These are phyloP conservation scores for Drosophila kambysellisi DNA, from an alignment of 2,888 invertebrate species.

Conservation along the genomic window DNA sequence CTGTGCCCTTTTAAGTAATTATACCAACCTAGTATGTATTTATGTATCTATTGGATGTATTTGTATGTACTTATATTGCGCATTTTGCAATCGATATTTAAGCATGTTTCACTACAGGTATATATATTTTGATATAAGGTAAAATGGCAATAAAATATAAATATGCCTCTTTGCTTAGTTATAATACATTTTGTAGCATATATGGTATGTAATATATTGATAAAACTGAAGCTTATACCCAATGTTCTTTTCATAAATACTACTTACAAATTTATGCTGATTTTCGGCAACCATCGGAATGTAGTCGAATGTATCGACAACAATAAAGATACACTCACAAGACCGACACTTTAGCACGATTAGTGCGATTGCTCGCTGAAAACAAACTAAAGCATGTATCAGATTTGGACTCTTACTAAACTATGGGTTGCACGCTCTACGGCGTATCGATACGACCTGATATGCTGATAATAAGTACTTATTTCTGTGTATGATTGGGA, in stretches of 20 bases:
- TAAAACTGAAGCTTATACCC: conserved; percentile 20
- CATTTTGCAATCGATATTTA: conserved; percentile 53
- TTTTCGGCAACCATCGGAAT: conserved; percentile 46
- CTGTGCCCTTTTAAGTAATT: conserved; percentile 64
- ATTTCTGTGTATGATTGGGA: conserved; percentile 16
- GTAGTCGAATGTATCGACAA: not conserved
- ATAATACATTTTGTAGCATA: conserved; percentile 51
- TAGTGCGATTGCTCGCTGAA: conserved; percentile 18
- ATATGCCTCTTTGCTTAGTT: conserved; percentile 62
- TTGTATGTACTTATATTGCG: conserved; percentile 59
- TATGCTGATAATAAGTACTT: conserved; percentile 57
- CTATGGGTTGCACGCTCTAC: conserved; percentile 19
- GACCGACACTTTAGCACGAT: conserved; percentile 19
- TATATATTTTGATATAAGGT: conserved; percentile 62
- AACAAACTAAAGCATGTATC: conserved; percentile 33
- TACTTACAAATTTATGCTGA: conserved; percentile 53
- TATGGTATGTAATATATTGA: conserved; percentile 37
- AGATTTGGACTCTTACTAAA: conserved; percentile 11
- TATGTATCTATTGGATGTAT: conserved; percentile 16
- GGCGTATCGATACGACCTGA: conserved; percentile 35
- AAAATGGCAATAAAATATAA: conserved; percentile 12
- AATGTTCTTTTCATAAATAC: not conserved
- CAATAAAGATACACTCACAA: conserved; percentile 2
- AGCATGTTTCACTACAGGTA: conserved; percentile 59
- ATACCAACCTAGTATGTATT: conserved; percentile 2